phyloP scores from a whole-genome alignment of 2,113 vertebrate genomes.

The Caloenas nicobarica region DNA sequence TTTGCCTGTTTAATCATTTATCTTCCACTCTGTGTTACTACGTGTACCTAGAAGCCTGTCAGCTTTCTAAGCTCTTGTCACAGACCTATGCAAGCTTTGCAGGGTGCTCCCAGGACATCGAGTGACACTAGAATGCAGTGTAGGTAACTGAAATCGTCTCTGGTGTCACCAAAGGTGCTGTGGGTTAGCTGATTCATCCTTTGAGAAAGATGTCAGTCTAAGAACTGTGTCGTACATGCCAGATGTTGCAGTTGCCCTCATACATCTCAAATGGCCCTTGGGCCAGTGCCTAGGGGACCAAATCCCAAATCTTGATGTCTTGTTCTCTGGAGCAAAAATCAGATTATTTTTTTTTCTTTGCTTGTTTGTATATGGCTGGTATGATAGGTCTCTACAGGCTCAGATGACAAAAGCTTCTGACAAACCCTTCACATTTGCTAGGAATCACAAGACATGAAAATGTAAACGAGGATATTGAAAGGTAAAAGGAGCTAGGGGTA shows the following conservation, averaged over 20 bases:
- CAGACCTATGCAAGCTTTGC: not conserved
- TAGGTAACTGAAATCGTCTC: not conserved
- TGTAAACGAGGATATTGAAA: not conserved
- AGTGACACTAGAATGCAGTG: not conserved
- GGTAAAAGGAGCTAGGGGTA: not conserved
- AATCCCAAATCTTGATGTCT: not conserved
- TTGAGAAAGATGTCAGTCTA: not conserved
- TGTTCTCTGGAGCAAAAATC: not conserved
- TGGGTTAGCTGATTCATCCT: not conserved
- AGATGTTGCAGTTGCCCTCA: not conserved
- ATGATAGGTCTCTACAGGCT: not conserved
- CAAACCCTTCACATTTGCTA: not conserved
- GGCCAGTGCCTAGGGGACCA: not conserved
- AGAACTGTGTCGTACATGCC: fast-evolving
- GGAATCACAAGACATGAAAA: not conserved
- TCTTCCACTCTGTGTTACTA: not conserved
- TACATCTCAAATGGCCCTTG: not conserved
- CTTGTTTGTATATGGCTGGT: not conserved
- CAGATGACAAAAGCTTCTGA: not conserved
- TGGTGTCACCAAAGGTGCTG: not conserved
- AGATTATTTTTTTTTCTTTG: not conserved
- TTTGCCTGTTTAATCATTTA: not conserved
- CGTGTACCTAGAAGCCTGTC: not conserved
- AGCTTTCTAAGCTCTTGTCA: not conserved
- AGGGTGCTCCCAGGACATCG: not conserved